A percentile compares a stretch with the other conserved stretches of the same genome.
Conservation (phyloP, 1,140 invertebrate genomes). For the Cataglyphis hispanica region DNA sequence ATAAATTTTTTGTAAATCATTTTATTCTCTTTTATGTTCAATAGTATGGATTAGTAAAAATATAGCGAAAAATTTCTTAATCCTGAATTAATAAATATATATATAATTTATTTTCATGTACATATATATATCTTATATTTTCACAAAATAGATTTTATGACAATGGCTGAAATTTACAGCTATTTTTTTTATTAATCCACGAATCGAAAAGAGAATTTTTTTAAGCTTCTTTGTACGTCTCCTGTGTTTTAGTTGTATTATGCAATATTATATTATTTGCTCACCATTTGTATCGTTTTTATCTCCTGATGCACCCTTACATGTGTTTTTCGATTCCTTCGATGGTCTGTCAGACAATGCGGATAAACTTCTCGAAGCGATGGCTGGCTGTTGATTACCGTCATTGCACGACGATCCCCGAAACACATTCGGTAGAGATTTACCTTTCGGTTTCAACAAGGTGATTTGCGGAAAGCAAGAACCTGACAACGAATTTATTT, state of each 20-base stretch:
- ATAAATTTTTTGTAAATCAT: too few relatives aligned
- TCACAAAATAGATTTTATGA: too few relatives aligned
- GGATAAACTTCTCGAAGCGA: conserved; percentile 64
- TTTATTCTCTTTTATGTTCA: too few relatives aligned
- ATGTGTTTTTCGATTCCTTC: conserved; percentile 75
- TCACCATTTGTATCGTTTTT: conserved; percentile 72
- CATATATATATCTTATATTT: too few relatives aligned
- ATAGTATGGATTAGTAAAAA: too few relatives aligned
- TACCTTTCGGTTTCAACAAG: conserved; percentile 65
- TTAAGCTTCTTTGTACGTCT: too few relatives aligned
- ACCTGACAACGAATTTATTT: conserved; percentile 50
- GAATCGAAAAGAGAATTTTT: too few relatives aligned
- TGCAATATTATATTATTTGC: background rate
- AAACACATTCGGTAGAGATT: conserved; percentile 18
- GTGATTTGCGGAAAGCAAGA: conserved; percentile 52
- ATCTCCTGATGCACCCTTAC: conserved; percentile 78
- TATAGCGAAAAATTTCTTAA: too few relatives aligned
- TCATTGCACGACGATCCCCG: conserved; percentile 13
- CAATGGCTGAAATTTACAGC: too few relatives aligned
- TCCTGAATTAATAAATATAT: too few relatives aligned
- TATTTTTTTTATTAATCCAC: too few relatives aligned
- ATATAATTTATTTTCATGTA: too few relatives aligned
- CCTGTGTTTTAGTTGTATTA: background rate
- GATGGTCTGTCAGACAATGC: conserved; percentile 43
- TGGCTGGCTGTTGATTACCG: conserved; percentile 17